Percentiles rank a stretch among this genome's conserved stretches.
Conservation (phyloP, 2,888 invertebrate genomes). For the Andrena haemorrhoa region DNA sequence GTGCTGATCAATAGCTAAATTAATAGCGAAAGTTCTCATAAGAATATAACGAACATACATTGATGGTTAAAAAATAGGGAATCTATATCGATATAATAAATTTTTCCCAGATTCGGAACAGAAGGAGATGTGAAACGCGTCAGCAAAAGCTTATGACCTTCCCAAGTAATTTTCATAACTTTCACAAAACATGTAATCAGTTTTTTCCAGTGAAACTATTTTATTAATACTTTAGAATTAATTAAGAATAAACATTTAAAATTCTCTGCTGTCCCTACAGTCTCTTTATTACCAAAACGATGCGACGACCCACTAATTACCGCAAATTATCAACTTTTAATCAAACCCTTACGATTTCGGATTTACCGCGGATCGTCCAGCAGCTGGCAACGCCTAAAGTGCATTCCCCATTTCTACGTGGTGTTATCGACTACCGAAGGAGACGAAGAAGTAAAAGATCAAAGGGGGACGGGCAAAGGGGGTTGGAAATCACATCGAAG, state of each 20-base stretch:
- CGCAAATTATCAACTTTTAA: background rate
- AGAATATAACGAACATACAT: too few species aligned
- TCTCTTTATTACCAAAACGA: slow-evolving; percentile 44
- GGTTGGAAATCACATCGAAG: slow-evolving; percentile 4
- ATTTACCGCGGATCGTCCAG: slow-evolving; percentile 33
- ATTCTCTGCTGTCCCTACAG: slow-evolving; percentile 32
- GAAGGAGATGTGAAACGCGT: too few species aligned
- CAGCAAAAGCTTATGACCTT: too few species aligned
- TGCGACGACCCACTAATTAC: background rate
- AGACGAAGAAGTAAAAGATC: slow-evolving; percentile 30
- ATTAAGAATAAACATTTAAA: too few species aligned
- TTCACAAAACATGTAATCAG: slow-evolving; percentile 22
- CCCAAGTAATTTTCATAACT: slow-evolving; percentile 7
- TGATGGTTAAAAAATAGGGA: too few species aligned
- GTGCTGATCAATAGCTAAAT: too few species aligned
- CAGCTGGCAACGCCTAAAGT: slow-evolving; percentile 22
- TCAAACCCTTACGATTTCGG: slow-evolving; percentile 32
- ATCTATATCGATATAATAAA: too few species aligned
- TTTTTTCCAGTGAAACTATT: background rate
- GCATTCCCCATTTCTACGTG: slow-evolving; percentile 7
- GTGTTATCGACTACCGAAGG: slow-evolving; percentile 20
- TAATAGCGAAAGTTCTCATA: too few species aligned
- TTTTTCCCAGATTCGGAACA: too few species aligned
- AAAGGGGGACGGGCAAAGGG: slow-evolving; percentile 24
- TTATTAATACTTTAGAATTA: background rate